Base-by-base conservation (phyloP, 2,797 vertebrate genomes). In the Heterohyrax brucei region DNA sequence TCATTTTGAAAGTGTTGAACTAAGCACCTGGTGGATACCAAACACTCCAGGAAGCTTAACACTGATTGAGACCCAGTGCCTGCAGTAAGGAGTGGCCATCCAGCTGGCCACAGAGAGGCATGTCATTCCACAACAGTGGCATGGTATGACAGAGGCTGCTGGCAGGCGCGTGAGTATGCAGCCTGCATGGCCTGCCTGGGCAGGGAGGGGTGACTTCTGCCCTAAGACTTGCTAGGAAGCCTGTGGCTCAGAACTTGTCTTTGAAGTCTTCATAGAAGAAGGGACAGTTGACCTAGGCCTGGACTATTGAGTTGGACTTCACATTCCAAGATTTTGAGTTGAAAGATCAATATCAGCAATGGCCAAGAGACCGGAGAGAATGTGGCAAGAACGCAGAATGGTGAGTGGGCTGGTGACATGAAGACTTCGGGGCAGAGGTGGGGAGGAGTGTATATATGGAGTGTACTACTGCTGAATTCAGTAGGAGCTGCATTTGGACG, bases 11-110 rank as follows among this genome's bases (percentile, higher is more conserved):
- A 93, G 81, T 72, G n/a, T 1, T 78, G 92, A 81, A 28, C 72
- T 72, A 33, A 94, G 83, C 80, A 81, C 91, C 59, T 95, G 91
- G 68, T 75, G 70, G 92, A 5, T 84, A 86, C 92, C 94, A 64
- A 70, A 59, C 91, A 93, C 92, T 95, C 90, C 91, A 81, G 73
- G 44, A 48, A 33, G 12, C 73, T 24, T 24, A 46, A 75, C 6
- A 86, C 93, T 16, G 9, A 59, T 61, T 6, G 0, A 93, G 95
- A 48, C 79, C 70, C n/a, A 7, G 84, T 33, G 91, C 64, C 89
- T 81, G 86, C 24, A 56, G 28, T 18, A 30, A n/a, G 48, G 64
- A 89, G 66, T 56, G 50, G 72, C 75, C 84, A 68, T 84, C 79
- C 79, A 18, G 70, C 22, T 80, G 22, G 16, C 21, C 53, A 0